phyloP scores from a whole-genome alignment of 1,140 invertebrate genomes.

The Gonioctena quinquepunctata region DNA sequence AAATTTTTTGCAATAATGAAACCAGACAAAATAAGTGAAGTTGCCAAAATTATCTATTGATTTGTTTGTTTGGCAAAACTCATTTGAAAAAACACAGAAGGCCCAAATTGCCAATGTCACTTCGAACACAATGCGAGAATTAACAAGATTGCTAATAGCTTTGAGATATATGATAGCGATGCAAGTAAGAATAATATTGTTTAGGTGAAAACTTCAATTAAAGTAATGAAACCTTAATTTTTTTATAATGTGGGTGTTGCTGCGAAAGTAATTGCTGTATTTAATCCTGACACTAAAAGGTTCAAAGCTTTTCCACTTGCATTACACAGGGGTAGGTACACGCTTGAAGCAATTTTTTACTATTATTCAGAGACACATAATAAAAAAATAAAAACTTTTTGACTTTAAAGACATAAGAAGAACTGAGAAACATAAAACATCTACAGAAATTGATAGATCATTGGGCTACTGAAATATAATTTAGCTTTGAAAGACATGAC shows the following conservation, averaged over 20 bases:
- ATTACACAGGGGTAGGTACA: slow-evolving; percentile 21
- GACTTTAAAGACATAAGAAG: slow-evolving; percentile 11
- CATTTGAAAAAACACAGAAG: neutral
- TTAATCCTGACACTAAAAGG: neutral
- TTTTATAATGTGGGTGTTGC: slow-evolving; percentile 12
- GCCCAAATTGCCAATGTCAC: slow-evolving; percentile 2
- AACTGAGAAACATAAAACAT: slow-evolving; percentile 23
- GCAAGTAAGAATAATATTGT: slow-evolving; percentile 8
- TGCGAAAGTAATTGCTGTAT: neutral
- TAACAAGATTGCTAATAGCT: neutral
- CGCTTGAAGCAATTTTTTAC: slow-evolving; percentile 8
- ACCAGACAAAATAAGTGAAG: too few species aligned
- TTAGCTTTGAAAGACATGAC: slow-evolving; percentile 27
- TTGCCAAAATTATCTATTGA: too few species aligned
- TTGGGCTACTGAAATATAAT: slow-evolving; percentile 27
- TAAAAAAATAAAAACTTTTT: too few species aligned
- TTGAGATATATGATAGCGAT: neutral
- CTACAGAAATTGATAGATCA: slow-evolving; percentile 13
- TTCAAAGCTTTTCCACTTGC: slow-evolving; percentile 26
- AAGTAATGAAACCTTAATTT: slow-evolving; percentile 10
- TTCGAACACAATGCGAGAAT: slow-evolving; percentile 1
- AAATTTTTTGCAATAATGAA: too few species aligned
- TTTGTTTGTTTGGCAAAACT: neutral
- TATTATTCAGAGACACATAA: slow-evolving; percentile 16
- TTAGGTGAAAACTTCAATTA: too few species aligned